Evolutionary conservation across 1,140 invertebrate species (phyloP), one percentile per base, ranked within the genome.

Genomic region (Calosoma granatense): DNA sequence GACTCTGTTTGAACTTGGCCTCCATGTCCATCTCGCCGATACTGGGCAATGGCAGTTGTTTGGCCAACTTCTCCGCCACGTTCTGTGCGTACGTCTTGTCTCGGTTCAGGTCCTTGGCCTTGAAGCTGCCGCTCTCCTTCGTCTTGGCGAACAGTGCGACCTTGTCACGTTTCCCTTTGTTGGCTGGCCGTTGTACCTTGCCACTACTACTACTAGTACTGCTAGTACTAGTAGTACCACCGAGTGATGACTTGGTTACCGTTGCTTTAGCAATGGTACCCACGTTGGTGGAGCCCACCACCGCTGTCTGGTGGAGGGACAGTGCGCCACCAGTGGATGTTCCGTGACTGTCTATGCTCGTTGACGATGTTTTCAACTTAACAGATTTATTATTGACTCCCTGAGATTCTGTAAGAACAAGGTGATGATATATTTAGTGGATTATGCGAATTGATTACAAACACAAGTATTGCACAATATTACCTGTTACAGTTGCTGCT

Each of bases 201-300:
- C 41, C 41, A 47, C 41, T 17, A 36, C 53, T 39, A 43, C 22
- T 39, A 26, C 20, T 39, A 15, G 20, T 39, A 43, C 54, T 47
- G 20, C 19, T 43, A n/a, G n/a, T n/a, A n/a, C n/a, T n/a, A n/a
- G 68, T 53, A 61, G 60, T 20, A 60, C 61, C 22, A 74, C 67
- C n/a, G n/a, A n/a, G n/a, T n/a, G n/a, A n/a, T n/a, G n/a, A n/a
- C n/a, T n/a, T n/a, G n/a, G n/a, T n/a, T n/a, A n/a, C n/a, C n/a
- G n/a, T n/a, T n/a, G n/a, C n/a, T n/a, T n/a, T n/a, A n/a, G n/a
- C n/a, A 59, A 82, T 72, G 1, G 81, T 83, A 39, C 82, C 82
- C 57, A 79, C 74, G 70, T 83, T 83, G 20, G 81, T 83, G 17
- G 81, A 83, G 30, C 81, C 81, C 53, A 80, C 70, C 51, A 43